Evolutionary conservation across 2,888 invertebrate species (phyloP).

Genomic region (Micoletzkya japonica): DNA sequence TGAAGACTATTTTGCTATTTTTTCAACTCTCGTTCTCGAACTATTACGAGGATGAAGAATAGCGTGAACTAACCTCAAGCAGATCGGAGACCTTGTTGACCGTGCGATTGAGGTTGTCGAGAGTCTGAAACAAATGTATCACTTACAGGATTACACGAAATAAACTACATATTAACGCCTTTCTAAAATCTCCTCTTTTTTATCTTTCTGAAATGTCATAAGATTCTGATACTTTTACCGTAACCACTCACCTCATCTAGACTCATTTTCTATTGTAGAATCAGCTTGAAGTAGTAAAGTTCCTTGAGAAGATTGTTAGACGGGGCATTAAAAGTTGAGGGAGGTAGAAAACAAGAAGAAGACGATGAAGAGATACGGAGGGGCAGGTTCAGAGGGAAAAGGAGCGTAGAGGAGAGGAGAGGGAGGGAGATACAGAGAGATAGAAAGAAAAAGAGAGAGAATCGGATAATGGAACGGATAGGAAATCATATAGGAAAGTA

Average conservation of each 20-base stretch:
- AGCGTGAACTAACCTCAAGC: slow-evolving; percentile 10
- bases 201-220: too few relatives aligned
- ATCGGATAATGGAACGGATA: not conserved
- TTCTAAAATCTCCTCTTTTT: too few relatives aligned
- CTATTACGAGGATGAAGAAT: not conserved
- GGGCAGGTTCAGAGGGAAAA: not conserved
- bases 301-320: not conserved
- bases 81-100: slow-evolving; percentile 5
- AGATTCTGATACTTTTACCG: too few relatives aligned
- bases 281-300: not conserved
- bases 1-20: not conserved
- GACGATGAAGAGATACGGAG: not conserved
- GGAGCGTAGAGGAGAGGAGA: not conserved
- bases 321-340: not conserved
- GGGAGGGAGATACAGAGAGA: slow-evolving; percentile 1
- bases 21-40: not conserved
- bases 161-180: not conserved
- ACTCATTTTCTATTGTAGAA: slow-evolving; percentile 10
- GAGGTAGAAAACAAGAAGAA: not conserved
- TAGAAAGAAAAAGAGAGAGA: not conserved
- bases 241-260: slow-evolving; percentile 12
- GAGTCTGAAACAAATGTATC: not conserved
- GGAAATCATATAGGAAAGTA: not conserved
- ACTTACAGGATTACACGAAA: not conserved
- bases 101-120: slow-evolving; percentile 10